These are phyloP conservation scores for Aphelocoma californica DNA, from an alignment of 2,797 vertebrate species.

Conservation along the genomic window DNA sequence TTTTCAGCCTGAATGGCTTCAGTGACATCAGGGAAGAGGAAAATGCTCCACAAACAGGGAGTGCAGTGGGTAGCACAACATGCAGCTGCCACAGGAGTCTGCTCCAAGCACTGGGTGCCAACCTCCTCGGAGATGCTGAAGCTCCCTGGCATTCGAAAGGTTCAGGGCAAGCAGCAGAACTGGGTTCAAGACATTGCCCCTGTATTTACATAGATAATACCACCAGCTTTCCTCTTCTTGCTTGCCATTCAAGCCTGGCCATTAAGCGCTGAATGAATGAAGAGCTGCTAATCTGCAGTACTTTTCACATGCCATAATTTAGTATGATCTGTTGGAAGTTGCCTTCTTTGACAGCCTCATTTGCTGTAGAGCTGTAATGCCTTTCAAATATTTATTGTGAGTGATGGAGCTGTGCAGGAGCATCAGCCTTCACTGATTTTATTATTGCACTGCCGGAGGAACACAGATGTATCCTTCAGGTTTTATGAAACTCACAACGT, in stretches of 20 bases:
- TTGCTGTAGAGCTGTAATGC: background rate
- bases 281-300: background rate
- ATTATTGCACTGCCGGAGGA: background rate
- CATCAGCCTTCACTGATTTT: background rate
- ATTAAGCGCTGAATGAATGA: background rate
- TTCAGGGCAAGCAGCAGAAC: background rate
- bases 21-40: background rate
- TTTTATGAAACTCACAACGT: background rate
- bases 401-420: background rate
- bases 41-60: background rate
- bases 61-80: accelerated
- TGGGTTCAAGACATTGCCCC: background rate
- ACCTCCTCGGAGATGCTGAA: background rate
- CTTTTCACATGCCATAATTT: background rate
- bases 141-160: background rate
- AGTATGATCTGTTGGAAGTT: conserved; percentile 10
- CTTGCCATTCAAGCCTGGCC: background rate
- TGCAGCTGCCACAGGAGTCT: background rate
- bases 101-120: background rate
- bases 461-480: background rate
- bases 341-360: conserved; percentile 17
- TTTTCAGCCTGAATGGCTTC: background rate
- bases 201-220: background rate
- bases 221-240: background rate
- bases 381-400: conserved; percentile 42